Percentiles rank a stretch among this genome's conserved stretches.
These are phyloP conservation scores for Alloplasta piceator DNA, from an alignment of 2,888 invertebrate species.

Conservation along the genomic window DNA sequence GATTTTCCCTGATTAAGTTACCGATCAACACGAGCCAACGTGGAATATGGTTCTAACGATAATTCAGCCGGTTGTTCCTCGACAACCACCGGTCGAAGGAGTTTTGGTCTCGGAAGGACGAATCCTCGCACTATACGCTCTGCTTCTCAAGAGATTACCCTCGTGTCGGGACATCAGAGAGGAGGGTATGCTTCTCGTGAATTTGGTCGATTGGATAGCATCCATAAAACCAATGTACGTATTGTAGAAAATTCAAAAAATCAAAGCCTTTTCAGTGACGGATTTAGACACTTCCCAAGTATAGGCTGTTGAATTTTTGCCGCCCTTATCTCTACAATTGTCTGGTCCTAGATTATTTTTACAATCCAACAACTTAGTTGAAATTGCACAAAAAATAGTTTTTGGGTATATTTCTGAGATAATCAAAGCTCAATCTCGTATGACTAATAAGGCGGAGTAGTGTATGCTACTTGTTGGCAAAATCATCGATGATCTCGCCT, in stretches of 20 bases:
- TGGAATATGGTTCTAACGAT: constrained; percentile 84
- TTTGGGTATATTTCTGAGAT: too few relatives aligned
- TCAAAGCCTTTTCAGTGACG: too few relatives aligned
- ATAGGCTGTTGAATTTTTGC: too few relatives aligned
- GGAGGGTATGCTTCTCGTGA: constrained; percentile 81
- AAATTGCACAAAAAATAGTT: too few relatives aligned
- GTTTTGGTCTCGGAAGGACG: constrained; percentile 84
- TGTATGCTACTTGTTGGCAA: too few relatives aligned
- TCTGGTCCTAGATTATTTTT: too few relatives aligned
- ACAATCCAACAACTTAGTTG: too few relatives aligned
- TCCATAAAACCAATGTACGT: constrained; percentile 85
- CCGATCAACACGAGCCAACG: constrained; percentile 81
- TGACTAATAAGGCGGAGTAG: too few relatives aligned
- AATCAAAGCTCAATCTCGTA: too few relatives aligned
- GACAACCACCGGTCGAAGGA: constrained; percentile 84
- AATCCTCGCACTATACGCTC: constrained; percentile 85
- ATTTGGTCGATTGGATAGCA: constrained; percentile 83
- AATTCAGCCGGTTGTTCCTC: constrained; percentile 83
- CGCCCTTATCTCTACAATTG: too few relatives aligned
- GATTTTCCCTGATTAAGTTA: constrained; percentile 68
- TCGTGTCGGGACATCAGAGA: constrained; percentile 82
- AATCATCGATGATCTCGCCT: too few relatives aligned
- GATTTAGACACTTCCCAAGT: too few relatives aligned
- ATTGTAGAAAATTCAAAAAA: background rate
- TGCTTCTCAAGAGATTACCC: constrained; percentile 84